A percentile compares a stretch with the other conserved stretches of the same genome.
Evolutionary conservation across 92 coral and sea anemone genomes (phyloP).

Genomic region (Meandrina meandrites): DNA sequence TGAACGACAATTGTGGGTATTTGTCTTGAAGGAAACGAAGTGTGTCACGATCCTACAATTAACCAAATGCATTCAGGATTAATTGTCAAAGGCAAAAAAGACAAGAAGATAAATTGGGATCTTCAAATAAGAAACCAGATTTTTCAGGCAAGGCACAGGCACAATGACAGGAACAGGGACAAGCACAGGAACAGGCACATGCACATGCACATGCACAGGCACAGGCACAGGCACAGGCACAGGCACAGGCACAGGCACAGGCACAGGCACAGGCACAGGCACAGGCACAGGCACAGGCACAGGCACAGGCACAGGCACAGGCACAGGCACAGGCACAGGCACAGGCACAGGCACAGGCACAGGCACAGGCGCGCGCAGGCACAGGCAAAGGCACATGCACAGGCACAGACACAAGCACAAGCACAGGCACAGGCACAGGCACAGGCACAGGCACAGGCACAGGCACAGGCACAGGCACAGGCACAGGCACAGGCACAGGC

Average conservation of each 20-base stretch:
- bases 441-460: too few relatives aligned
- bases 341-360: neutral
- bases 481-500: too few relatives aligned
- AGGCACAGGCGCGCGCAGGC: too few relatives aligned
- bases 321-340: neutral
- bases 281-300: neutral
- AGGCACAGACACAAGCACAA: neutral
- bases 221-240: neutral
- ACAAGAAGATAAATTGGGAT: too few relatives aligned
- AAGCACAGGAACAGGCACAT: too few relatives aligned
- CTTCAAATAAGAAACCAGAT: too few relatives aligned
- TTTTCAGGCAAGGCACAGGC: too few relatives aligned
- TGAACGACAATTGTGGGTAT: conserved; percentile 58
- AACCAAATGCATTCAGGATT: neutral
- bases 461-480: too few relatives aligned
- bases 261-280: neutral
- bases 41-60: conserved; percentile 46
- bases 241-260: neutral
- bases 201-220: neutral
- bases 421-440: too few relatives aligned
- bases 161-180: neutral
- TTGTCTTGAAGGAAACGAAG: conserved; percentile 63
- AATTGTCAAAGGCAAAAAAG: too few relatives aligned
- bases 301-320: neutral
- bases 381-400: neutral